These are phyloP conservation scores for Argyra leucocephala DNA, from an alignment of 2,888 invertebrate species.

Conservation along the genomic window DNA sequence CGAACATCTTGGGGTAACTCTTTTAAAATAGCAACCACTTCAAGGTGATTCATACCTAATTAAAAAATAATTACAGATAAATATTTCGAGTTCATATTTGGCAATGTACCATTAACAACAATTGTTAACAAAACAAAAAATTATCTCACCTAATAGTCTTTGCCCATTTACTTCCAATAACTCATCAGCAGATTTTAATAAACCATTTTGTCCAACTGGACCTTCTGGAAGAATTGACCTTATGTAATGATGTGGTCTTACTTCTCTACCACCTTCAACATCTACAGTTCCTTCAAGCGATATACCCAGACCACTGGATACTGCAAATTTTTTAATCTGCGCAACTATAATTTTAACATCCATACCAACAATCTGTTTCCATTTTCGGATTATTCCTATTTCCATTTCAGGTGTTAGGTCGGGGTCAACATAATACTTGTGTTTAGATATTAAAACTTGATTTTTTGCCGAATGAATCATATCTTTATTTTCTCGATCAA, in stretches of 20 bases:
- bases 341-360: slow-evolving; percentile 71
- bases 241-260: slow-evolving; percentile 97
- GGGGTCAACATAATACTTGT: slow-evolving; percentile 41
- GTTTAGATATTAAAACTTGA: slow-evolving; percentile 29
- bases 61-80: not conserved
- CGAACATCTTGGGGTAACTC: slow-evolving; percentile 82
- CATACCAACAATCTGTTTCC: slow-evolving; percentile 70
- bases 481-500: slow-evolving; percentile 14
- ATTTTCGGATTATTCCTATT: slow-evolving; percentile 69
- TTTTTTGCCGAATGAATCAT: slow-evolving; percentile 32
- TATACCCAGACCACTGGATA: slow-evolving; percentile 89
- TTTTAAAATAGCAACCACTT: slow-evolving; percentile 87
- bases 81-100: too few species aligned
- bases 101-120: too few species aligned
- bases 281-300: slow-evolving; percentile 97
- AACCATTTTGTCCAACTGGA: slow-evolving; percentile 86
- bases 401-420: slow-evolving; percentile 61
- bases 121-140: slow-evolving; percentile 32
- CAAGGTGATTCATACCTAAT: slow-evolving; percentile 71
- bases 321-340: slow-evolving; percentile 71
- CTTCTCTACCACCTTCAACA: slow-evolving; percentile 92
- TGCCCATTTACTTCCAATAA: slow-evolving; percentile 88
- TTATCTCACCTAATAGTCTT: slow-evolving; percentile 53
- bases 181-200: slow-evolving; percentile 89
- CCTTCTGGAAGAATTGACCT: slow-evolving; percentile 95